These are phyloP conservation scores for Aphidius ervi DNA, from an alignment of 1,140 invertebrate species.

Conservation along the genomic window DNA sequence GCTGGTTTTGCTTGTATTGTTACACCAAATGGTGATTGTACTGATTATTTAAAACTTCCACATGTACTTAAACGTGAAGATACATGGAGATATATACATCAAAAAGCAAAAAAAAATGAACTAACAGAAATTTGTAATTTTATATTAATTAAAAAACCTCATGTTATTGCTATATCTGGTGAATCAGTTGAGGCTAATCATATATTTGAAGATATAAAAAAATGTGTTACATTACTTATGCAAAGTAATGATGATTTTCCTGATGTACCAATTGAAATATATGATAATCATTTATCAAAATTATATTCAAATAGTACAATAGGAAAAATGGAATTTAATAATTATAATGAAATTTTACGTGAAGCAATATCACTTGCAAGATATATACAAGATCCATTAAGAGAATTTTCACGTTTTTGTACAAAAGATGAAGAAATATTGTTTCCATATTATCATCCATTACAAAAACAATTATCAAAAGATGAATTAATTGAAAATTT, in stretches of 20 bases:
- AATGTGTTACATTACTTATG: conserved; percentile 69
- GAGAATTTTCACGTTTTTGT: conserved; percentile 94
- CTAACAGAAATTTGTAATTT: conserved; percentile 78
- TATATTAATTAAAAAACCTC: conserved; percentile 86
- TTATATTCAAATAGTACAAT: conserved; percentile 89
- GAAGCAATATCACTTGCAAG: conserved; percentile 91
- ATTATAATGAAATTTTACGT: conserved; percentile 74
- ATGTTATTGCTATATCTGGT: conserved; percentile 85
- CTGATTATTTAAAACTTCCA: conserved; percentile 83
- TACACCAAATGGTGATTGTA: conserved; percentile 84
- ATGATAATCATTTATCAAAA: conserved; percentile 88
- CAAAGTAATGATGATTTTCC: conserved; percentile 83
- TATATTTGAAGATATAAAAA: conserved; percentile 80
- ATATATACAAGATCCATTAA: conserved; percentile 89
- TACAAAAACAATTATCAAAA: conserved; percentile 75
- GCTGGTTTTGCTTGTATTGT: conserved; percentile 87
- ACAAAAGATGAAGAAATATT: conserved; percentile 94
- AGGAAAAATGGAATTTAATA: conserved; percentile 81
- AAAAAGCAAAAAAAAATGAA: conserved; percentile 74
- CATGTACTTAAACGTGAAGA: conserved; percentile 80
- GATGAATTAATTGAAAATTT: conserved; percentile 83
- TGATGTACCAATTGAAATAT: conserved; percentile 80
- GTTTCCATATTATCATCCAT: conserved; percentile 75
- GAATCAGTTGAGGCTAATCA: conserved; percentile 85
- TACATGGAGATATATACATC: conserved; percentile 68